Evolutionary conservation across 2,113 vertebrate genomes (phyloP), one percentile per base, ranked within the genome.

Genomic region (Stictonetta naevosa): DNA sequence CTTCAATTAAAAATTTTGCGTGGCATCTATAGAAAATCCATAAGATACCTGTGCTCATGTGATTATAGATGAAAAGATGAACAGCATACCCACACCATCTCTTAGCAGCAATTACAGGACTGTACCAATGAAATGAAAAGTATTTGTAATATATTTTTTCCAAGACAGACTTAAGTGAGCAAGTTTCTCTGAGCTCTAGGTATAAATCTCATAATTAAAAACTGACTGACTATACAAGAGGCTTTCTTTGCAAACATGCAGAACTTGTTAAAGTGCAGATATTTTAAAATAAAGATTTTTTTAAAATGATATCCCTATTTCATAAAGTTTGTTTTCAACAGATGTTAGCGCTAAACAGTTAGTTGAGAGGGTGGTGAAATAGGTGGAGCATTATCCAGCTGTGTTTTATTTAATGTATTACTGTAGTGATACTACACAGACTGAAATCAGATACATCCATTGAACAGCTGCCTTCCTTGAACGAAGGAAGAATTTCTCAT

Each of bases 341-440:
- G 91, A 93, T 93, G 91, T 93, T 97, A 92, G 88, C 92, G 85
- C 79, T 97, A 95, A 97, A 90, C 84, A 92, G 84, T 97, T 91
- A 93, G 93, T 42, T 83, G 90, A 92, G 91, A 94, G 93, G 50
- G 83, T 96, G 83, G 83, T 94, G 95, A 97, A 96, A 96, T 95
- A 94, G 91, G 96, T 95, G 84, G 86, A 93, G 90, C 62, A 58
- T 93, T 95, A 74, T 95, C 95, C 96, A 97, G 94, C 87, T 95
- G 95, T 83, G 52, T 93, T 96, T 96, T 97, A 84, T 96, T 93
- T 97, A 89, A 91, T 74, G 72, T 97, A 91, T 92, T 93, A 93
- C 81, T 94, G n/a, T 69, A 25, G 34, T 96, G 97, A 97, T 94
- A 86, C 83, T 96, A 69, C 26, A 21, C 90, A 98, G 97, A 72